phyloP scores from a whole-genome alignment of 2,797 vertebrate species.

The Amblyraja radiata region DNA sequence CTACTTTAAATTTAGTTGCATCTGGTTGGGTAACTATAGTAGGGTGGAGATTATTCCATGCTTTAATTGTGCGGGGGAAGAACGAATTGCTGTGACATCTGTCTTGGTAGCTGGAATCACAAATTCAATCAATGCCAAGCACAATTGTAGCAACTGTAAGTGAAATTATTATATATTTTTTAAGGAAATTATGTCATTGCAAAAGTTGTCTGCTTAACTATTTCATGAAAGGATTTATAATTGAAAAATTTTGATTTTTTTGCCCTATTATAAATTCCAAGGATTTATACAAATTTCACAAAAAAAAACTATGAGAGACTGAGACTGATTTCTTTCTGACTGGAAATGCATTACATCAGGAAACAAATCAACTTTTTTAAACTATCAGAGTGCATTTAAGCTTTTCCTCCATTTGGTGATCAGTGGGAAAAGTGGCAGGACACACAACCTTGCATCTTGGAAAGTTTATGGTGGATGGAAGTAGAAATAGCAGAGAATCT shows the following conservation, averaged over 20 bases:
- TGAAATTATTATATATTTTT: not conserved
- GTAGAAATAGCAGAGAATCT: not conserved
- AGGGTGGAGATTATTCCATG: no score
- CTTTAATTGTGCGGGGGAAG: no score
- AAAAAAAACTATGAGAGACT: not conserved
- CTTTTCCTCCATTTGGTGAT: not conserved
- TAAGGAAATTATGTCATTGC: not conserved
- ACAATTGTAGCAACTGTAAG: not conserved
- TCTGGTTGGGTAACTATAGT: no score
- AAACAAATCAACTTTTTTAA: not conserved
- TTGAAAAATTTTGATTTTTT: not conserved
- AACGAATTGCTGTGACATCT: no score
- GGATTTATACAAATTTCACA: not conserved
- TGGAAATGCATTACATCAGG: not conserved
- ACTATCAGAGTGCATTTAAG: not conserved
- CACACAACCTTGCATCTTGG: not conserved
- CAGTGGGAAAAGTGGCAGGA: not conserved
- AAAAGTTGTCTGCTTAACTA: not conserved
- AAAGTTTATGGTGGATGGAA: not conserved
- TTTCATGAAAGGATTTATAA: not conserved
- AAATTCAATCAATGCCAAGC: not conserved
- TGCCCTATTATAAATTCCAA: not conserved
- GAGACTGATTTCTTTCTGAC: not conserved
- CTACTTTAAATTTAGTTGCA: no score
- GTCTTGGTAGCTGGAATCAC: no score